Conservation (phyloP, 2,888 invertebrate species). For the Tyria jacobaeae region DNA sequence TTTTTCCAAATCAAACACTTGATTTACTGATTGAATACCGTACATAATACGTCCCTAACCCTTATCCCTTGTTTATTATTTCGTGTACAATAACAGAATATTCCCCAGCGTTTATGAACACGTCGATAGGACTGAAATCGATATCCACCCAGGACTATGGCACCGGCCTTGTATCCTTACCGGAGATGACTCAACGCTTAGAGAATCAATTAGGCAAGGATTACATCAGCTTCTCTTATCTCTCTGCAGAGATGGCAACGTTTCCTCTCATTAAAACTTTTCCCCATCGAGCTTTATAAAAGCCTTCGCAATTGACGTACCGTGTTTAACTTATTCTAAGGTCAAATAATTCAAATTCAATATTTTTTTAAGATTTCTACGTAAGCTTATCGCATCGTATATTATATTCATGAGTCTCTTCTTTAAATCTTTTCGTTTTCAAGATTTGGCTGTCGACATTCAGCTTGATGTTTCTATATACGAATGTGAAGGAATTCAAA, state of each 20-base stretch:
- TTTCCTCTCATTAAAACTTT: slow-evolving; percentile 77
- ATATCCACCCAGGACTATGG: slow-evolving; percentile 40
- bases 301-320: slow-evolving; percentile 64
- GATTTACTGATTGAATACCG: slow-evolving; percentile 19
- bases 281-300: slow-evolving; percentile 64
- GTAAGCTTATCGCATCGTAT: slow-evolving; percentile 45
- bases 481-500: not conserved
- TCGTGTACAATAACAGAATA: slow-evolving; percentile 25
- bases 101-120: slow-evolving; percentile 34
- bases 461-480: not conserved
- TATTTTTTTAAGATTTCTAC: slow-evolving; percentile 48
- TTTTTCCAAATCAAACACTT: slow-evolving; percentile 14
- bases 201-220: slow-evolving; percentile 73
- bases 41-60: slow-evolving; percentile 18
- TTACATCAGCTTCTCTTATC: slow-evolving; percentile 58
- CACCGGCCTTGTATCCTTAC: slow-evolving; percentile 38
- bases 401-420: slow-evolving; percentile 34
- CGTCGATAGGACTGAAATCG: slow-evolving; percentile 43
- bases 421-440: slow-evolving; percentile 8
- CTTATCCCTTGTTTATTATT: slow-evolving; percentile 22
- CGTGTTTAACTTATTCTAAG: slow-evolving; percentile 54
- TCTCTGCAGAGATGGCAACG: slow-evolving; percentile 57
- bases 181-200: slow-evolving; percentile 59
- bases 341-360: slow-evolving; percentile 60
- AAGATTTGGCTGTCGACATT: not conserved